phyloP scores from a whole-genome alignment of 2,888 invertebrate species.

The Eupithecia vulgata region DNA sequence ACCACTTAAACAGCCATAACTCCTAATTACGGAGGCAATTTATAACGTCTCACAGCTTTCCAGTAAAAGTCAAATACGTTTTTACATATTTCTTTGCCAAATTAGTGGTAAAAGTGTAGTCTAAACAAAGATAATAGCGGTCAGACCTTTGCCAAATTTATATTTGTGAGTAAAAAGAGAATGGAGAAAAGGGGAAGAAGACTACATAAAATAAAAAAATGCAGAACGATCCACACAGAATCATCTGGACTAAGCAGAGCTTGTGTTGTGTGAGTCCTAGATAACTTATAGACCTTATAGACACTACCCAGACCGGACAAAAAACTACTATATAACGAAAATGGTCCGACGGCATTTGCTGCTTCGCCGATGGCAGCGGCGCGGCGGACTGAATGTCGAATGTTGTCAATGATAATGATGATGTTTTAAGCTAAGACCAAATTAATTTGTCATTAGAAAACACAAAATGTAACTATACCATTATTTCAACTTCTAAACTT shows the following conservation, averaged over 20 bases:
- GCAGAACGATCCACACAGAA: not conserved
- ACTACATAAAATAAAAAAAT: not conserved
- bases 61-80: conserved; percentile 41
- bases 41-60: conserved; percentile 45
- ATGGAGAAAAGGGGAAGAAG: not conserved
- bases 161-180: not conserved
- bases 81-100: conserved; percentile 15
- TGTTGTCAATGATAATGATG: too few species aligned
- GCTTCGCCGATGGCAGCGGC: too few species aligned
- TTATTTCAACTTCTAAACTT: not conserved
- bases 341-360: not conserved
- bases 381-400: too few species aligned
- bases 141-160: not conserved
- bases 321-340: not conserved
- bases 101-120: conserved; percentile 40
- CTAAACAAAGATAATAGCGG: conserved; percentile 4
- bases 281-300: not conserved
- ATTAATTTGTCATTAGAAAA: not conserved
- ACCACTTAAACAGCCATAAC: conserved; percentile 53
- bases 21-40: conserved; percentile 54
- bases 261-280: not conserved
- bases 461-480: not conserved
- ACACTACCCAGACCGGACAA: not conserved
- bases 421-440: not conserved
- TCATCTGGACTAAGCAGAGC: not conserved